These are phyloP conservation scores for Dreissena polymorpha DNA, from an alignment of 1,140 invertebrate genomes.

Conservation along the genomic window DNA sequence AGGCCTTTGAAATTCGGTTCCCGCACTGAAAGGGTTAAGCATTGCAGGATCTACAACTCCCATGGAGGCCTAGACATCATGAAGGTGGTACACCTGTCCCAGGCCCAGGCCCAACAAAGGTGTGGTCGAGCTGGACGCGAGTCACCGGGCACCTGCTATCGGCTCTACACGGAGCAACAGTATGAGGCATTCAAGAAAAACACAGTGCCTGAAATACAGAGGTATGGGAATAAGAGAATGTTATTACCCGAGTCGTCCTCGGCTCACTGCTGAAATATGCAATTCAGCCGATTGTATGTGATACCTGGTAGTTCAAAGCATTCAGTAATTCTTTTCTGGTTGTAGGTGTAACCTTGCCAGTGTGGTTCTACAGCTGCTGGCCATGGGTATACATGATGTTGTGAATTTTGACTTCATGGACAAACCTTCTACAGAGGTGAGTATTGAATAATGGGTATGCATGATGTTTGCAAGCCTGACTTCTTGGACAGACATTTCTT, in stretches of 20 bases:
- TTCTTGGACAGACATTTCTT: too few relatives aligned
- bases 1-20: too few relatives aligned
- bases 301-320: too few relatives aligned
- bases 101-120: conserved; percentile 94
- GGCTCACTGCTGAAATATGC: too few relatives aligned
- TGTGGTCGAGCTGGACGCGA: conserved; percentile 94
- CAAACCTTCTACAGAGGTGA: conserved; percentile 84
- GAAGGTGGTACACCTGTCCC: conserved; percentile 91
- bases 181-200: conserved; percentile 87
- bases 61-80: conserved; percentile 91
- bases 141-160: conserved; percentile 90
- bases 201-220: conserved; percentile 92
- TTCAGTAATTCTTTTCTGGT: background rate
- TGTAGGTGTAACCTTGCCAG: conserved; percentile 85
- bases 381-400: conserved; percentile 89
- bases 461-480: background rate
- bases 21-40: too few relatives aligned
- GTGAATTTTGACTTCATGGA: conserved; percentile 95
- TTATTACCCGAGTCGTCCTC: background rate
- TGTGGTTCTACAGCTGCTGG: conserved; percentile 90
- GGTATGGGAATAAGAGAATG: conserved; percentile 61
- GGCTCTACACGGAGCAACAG: conserved; percentile 87
- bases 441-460: background rate
- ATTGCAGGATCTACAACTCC: conserved; percentile 89
- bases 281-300: too few relatives aligned